Evolutionary conservation across 1,140 invertebrate genomes (phyloP).

Genomic region (Melitaea cinxia): DNA sequence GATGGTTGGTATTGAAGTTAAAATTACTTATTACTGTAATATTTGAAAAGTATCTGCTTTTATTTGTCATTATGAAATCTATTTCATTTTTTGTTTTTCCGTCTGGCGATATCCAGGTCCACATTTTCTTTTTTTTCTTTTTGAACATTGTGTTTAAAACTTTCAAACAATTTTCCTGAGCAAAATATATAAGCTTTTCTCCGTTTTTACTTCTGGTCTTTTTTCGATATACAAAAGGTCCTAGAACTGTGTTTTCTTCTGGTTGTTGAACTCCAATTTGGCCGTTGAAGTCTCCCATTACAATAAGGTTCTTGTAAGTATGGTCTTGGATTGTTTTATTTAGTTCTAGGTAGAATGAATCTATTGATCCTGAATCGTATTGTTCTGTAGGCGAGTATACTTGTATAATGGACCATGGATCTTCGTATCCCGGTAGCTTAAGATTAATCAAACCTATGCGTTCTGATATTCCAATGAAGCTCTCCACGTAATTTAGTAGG

Average conservation of each 20-base stretch:
- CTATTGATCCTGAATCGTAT: slow-evolving; percentile 13
- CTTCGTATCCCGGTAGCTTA: slow-evolving; percentile 34
- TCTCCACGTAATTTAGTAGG: slow-evolving; percentile 22
- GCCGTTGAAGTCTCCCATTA: slow-evolving; percentile 25
- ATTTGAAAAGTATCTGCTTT: neutral
- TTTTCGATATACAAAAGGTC: neutral
- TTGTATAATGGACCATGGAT: slow-evolving; percentile 34
- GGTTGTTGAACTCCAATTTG: slow-evolving; percentile 17
- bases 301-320: neutral
- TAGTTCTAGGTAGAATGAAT: slow-evolving; percentile 33
- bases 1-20: slow-evolving; percentile 1
- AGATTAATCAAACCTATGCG: slow-evolving; percentile 40
- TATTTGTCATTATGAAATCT: slow-evolving; percentile 13
- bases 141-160: slow-evolving; percentile 30
- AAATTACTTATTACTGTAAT: neutral
- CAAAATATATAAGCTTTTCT: neutral
- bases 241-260: slow-evolving; percentile 9
- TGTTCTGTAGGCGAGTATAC: slow-evolving; percentile 29
- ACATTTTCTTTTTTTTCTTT: slow-evolving; percentile 31
- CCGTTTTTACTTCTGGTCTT: neutral
- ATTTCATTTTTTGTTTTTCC: slow-evolving; percentile 38
- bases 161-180: neutral
- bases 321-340: slow-evolving; percentile 26
- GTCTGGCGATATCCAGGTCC: slow-evolving; percentile 18
- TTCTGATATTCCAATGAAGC: slow-evolving; percentile 34